Evolutionary conservation across 1,140 invertebrate species (phyloP), one percentile per base, ranked within the genome.

Genomic region (Drosophila tani): DNA sequence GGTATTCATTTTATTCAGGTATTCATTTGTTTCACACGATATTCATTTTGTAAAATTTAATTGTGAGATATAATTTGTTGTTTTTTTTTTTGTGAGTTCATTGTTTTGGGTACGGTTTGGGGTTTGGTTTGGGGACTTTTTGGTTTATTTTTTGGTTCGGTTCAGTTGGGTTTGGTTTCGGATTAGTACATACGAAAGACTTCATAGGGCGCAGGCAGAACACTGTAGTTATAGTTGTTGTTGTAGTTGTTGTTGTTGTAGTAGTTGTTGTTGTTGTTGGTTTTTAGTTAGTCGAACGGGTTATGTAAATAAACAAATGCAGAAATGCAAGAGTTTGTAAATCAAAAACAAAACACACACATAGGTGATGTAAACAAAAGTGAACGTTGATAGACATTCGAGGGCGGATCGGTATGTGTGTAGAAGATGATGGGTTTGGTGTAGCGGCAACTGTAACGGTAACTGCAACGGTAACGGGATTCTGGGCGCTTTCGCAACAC

Each of bases 141-240:
- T 51, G 35, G 32, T 45, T 59, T 53, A 45, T 27, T 59, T 59
- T 58, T 55, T 63, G 45, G 32, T 74, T 38, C 58, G 49, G 43
- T 75, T 75, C 35, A 15, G 46, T 60, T 63, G 49, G 57, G 24
- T 27, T 65, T 47, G 40, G 32, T 57, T 74, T 71, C 81, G 79
- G 79, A 63, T 82, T 91, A 91, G 87, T 91, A 91, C 87, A 91
- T 91, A 82, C 91, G 91, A 92, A 92, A 92, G 82, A 91, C 91
- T 92, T 92, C 91, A 91, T 91, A 92, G 83, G 91, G 87, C 91
- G 91, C 90, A 86, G 91, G 82, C 79, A 77, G 86, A 81, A 82
- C 87, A 91, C 91, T 92, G 79, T 75, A 64, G 81, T 82, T 40
- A 50, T 66, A 50, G 65, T 59, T 49, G 69, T 49, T 41, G 50